Percentiles rank a stretch among this genome's conserved stretches.
Conservation (phyloP, 2,113 vertebrate genomes). For the Hemibagrus wyckioides region DNA sequence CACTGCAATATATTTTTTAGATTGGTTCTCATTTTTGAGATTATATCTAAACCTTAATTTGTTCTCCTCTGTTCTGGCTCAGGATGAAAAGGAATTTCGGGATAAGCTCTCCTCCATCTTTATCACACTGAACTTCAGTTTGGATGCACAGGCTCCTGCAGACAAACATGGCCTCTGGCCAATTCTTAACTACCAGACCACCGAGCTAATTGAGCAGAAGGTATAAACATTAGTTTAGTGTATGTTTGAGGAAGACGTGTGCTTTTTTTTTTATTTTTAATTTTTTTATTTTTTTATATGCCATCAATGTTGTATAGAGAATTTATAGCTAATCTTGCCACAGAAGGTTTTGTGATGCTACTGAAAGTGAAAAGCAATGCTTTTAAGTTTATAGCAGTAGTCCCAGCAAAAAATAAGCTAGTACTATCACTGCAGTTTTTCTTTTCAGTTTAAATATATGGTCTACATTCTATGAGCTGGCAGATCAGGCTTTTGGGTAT, state of each 20-base stretch:
- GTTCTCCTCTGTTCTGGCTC: constrained; percentile 41
- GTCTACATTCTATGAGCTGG: background rate
- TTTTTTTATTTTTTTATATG: no score
- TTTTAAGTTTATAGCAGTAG: background rate
- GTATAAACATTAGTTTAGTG: constrained; percentile 61
- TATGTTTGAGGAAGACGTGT: background rate
- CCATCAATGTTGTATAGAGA: background rate
- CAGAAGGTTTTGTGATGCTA: background rate
- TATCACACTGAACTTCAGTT: constrained; percentile 85
- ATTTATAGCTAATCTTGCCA: background rate
- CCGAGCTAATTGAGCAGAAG: constrained; percentile 82
- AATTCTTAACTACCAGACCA: constrained; percentile 83
- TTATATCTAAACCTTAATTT: constrained; percentile 17
- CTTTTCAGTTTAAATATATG: background rate
- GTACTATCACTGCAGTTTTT: background rate
- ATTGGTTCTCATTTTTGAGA: background rate
- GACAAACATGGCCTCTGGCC: constrained; percentile 80
- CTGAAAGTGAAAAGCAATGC: background rate
- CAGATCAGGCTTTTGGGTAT: background rate
- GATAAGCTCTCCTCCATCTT: constrained; percentile 90
- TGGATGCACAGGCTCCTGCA: constrained; percentile 77
- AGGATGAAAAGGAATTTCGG: constrained; percentile 90
- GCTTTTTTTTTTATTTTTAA: background rate
- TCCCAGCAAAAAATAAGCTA: background rate
- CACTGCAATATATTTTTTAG: background rate